Evolutionary conservation across 2,113 vertebrate species (phyloP), one percentile per base, ranked within the genome.

Genomic region (Hymenochirus boettgeri): DNA sequence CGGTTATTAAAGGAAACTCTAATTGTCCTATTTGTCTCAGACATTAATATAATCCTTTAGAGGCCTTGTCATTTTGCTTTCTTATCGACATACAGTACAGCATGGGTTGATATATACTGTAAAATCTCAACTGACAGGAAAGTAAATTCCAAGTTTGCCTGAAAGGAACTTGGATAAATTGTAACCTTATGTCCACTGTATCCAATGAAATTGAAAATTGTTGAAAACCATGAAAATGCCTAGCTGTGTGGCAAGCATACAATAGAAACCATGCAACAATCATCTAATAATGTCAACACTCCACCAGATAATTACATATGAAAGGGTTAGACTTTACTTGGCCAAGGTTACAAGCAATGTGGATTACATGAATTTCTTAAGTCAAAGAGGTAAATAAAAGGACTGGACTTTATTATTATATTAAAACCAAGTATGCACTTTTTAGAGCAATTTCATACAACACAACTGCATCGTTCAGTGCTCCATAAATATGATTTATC

Each of bases 401-500:
- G 33, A n/a, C 31, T 50, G 4, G 27, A 21, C 33, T 35, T 53
- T 29, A 33, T 15, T 27, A 25, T 25, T 50, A n/a, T n/a, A 35
- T 52, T 35, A 37, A 50, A 52, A 13, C 21, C 5, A 7, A 56
- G 29, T 45, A 51, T 26, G 1, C n/a, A 12, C n/a, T 39, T 59
- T 27, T 52, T 50, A 45, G 18, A 3, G 65, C 74, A 60, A 71
- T 62, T 64, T 69, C 27, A 56, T 53, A 73, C 62, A 60, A 27
- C 27, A 22, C 47, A 70, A 12, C 51, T 71, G 55, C 47, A 53
- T 60, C 71, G 70, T 75, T 76, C 52, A 65, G 1, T 65, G 71
- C 78, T 75, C 69, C 69, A 64, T 73, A 69, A 48, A 11, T 65
- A 71, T 75, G 72, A 65, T 60, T 60, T 60, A 60, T 69, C 33